A percentile compares a stretch with the other conserved stretches of the same genome.
Conservation (phyloP, 1,140 invertebrate genomes). For the Coenobita brevimanus region DNA sequence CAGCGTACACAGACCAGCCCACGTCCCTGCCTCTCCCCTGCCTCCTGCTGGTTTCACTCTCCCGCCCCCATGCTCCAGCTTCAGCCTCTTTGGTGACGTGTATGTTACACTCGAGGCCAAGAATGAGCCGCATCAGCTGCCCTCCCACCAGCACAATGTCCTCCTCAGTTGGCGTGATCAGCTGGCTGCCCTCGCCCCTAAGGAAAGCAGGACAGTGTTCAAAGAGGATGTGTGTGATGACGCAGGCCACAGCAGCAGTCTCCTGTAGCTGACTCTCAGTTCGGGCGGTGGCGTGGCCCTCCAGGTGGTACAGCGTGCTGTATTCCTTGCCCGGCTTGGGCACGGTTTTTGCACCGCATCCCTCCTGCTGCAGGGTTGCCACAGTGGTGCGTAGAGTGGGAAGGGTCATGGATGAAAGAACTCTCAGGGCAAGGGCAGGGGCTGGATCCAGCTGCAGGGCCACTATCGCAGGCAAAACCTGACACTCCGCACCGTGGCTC, state of each 20-base stretch:
- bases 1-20: conserved; percentile 59
- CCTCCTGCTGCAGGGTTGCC: conserved; percentile 9
- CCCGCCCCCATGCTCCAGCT: neutral
- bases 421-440: conserved; percentile 30
- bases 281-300: conserved; percentile 58
- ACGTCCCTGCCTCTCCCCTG: conserved; percentile 36
- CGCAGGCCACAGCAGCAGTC: conserved; percentile 44
- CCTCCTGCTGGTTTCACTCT: neutral
- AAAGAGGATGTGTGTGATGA: conserved; percentile 47
- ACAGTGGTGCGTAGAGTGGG: conserved; percentile 4
- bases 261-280: conserved; percentile 47
- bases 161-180: neutral
- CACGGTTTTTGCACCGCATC: conserved; percentile 30
- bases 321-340: conserved; percentile 17
- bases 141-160: conserved; percentile 49
- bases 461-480: conserved; percentile 45
- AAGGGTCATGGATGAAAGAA: conserved; percentile 36
- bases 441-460: conserved; percentile 61
- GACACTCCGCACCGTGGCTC: conserved; percentile 49
- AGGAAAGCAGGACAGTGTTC: conserved; percentile 37
- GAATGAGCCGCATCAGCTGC: conserved; percentile 54
- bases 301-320: conserved; percentile 46
- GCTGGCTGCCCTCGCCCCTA: neutral
- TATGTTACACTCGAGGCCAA: conserved; percentile 60
- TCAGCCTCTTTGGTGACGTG: conserved; percentile 56